phyloP scores from a whole-genome alignment of 2,888 invertebrate species.

The Bombylius discolor region DNA sequence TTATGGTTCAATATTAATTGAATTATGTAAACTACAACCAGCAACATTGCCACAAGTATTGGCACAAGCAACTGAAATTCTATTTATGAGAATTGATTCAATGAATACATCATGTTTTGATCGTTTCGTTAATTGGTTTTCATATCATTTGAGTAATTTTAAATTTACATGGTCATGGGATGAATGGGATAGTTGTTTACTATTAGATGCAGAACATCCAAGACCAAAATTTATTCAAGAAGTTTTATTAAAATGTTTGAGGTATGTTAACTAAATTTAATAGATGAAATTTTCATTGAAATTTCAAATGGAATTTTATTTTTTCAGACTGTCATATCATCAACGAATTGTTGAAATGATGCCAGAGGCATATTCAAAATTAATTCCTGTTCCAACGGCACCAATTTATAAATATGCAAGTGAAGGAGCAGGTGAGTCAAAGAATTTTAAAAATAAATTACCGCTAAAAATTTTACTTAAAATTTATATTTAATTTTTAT shows the following conservation, averaged over 20 bases:
- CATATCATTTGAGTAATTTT: constrained; percentile 97
- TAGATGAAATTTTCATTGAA: neutral
- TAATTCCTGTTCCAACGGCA: constrained; percentile 75
- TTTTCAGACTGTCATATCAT: constrained; percentile 74
- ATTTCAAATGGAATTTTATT: constrained; percentile 4
- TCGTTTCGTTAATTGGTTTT: constrained; percentile 93
- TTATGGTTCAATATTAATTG: constrained; percentile 90
- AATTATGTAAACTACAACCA: constrained; percentile 92
- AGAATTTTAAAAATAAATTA: neutral
- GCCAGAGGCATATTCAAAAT: constrained; percentile 69
- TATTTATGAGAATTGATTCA: constrained; percentile 88
- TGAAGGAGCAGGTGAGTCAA: constrained; percentile 70
- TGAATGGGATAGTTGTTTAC: constrained; percentile 82
- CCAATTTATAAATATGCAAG: constrained; percentile 83
- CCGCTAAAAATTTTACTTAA: neutral
- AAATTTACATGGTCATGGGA: constrained; percentile 99
- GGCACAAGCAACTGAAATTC: constrained; percentile 94
- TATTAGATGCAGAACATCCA: constrained; percentile 75
- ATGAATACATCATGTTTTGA: constrained; percentile 97
- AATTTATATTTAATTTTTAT: neutral
- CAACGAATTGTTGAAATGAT: constrained; percentile 87
- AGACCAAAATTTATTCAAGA: constrained; percentile 90
- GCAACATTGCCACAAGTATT: constrained; percentile 94
- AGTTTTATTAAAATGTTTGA: constrained; percentile 76
- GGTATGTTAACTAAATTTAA: constrained; percentile 41